Conservation (phyloP, 1,140 invertebrate species). For the Musca vetustissima region DNA sequence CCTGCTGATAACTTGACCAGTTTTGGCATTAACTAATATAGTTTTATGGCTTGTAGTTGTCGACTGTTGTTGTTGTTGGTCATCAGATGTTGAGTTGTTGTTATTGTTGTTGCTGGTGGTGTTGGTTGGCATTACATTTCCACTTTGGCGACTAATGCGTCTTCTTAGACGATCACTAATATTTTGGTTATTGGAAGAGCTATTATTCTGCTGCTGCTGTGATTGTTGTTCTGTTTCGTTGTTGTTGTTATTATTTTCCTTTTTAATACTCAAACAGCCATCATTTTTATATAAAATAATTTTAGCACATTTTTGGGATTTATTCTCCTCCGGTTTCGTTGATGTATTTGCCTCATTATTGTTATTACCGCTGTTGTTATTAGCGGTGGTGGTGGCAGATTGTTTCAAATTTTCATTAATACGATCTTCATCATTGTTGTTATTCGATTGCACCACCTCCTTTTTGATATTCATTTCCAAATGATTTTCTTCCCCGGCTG, state of each 20-base stretch:
- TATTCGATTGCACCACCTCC: not conserved
- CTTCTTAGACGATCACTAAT: conserved; percentile 49
- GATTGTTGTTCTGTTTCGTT: not conserved
- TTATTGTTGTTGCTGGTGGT: conserved; percentile 19
- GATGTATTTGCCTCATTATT: not conserved
- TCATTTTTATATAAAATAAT: conserved; percentile 51
- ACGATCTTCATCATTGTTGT: conserved; percentile 27
- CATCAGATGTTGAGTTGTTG: conserved; percentile 1
- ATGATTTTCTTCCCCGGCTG: not conserved
- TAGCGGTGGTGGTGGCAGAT: not conserved
- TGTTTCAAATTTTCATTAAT: conserved; percentile 27
- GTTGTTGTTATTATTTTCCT: conserved; percentile 25
- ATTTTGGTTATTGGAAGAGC: conserved; percentile 34
- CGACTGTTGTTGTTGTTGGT: not conserved
- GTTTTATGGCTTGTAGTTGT: conserved; percentile 40
- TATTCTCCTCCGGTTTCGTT: not conserved
- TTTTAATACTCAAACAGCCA: conserved; percentile 44
- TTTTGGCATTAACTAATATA: conserved; percentile 54
- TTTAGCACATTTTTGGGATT: conserved; percentile 31
- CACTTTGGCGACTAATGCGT: conserved; percentile 38
- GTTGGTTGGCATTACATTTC: not conserved
- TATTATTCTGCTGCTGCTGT: conserved; percentile 13
- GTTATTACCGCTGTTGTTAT: not conserved
- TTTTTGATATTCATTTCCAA: conserved; percentile 25
- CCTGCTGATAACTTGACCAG: conserved; percentile 45